Conservation (phyloP, 2,797 vertebrate species). For the Leuciscus waleckii region DNA sequence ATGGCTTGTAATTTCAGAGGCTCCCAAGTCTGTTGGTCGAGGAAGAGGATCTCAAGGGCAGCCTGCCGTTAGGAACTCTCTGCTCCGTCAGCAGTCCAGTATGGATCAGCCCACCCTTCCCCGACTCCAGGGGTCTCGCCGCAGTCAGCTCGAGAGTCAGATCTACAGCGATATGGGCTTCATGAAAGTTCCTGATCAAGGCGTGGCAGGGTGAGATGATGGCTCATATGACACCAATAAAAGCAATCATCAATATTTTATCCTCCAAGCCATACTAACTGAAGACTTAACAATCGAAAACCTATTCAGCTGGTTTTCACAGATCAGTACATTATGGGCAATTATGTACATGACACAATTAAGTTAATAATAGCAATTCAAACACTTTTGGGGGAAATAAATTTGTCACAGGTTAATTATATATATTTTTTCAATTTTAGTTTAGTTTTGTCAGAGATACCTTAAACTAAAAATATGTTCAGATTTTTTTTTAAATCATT, state of each 20-base stretch:
- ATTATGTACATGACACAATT: not conserved
- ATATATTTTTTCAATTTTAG: no score
- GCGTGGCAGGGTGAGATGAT: conserved; percentile 81
- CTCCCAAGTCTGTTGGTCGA: conserved; percentile 1
- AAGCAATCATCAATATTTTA: not conserved
- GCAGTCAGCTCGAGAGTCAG: conserved; percentile 66
- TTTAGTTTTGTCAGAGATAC: no score
- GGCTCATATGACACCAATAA: not conserved
- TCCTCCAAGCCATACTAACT: not conserved
- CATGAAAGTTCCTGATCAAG: conserved; percentile 86
- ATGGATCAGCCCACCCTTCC: conserved; percentile 85
- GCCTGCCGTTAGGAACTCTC: conserved; percentile 65
- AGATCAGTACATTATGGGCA: not conserved
- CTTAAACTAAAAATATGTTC: no score
- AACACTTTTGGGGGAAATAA: no score
- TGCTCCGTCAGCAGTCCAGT: conserved; percentile 78
- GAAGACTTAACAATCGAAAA: not conserved
- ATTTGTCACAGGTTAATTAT: no score
- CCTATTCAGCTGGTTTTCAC: not conserved
- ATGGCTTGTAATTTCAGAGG: conserved; percentile 56
- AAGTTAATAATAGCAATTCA: not conserved
- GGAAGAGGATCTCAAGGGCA: conserved; percentile 23
- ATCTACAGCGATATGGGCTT: conserved; percentile 76
- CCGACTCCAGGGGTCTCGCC: conserved; percentile 63
- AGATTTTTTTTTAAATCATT: no score